Evolutionary conservation across 2,113 vertebrate genomes (phyloP).

Genomic region (Amphiprion ocellaris): DNA sequence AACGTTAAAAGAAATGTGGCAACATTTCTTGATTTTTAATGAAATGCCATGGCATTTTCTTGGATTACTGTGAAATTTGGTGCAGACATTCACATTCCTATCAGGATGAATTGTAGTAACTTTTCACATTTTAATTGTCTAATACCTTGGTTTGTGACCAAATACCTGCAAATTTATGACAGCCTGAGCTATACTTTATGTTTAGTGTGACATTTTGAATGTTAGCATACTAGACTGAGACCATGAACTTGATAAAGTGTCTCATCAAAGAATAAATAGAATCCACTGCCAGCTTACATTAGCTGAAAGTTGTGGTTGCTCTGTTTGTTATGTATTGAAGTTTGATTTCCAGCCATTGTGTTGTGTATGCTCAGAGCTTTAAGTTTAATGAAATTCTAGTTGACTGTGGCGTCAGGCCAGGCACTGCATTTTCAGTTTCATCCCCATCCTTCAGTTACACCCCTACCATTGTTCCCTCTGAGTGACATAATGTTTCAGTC

Average conservation of each 20-base stretch:
- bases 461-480: conserved; percentile 23
- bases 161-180: neutral
- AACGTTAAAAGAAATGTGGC: too few species aligned
- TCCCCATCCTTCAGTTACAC: conserved; percentile 5
- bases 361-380: neutral
- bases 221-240: neutral
- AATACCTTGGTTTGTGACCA: neutral
- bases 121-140: neutral
- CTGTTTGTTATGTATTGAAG: neutral
- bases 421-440: neutral
- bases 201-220: rapidly evolving
- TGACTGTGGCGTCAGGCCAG: neutral
- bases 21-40: neutral
- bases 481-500: conserved; percentile 63
- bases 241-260: neutral
- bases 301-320: too few species aligned
- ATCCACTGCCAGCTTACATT: neutral
- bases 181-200: neutral
- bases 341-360: neutral
- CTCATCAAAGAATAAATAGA: too few species aligned
- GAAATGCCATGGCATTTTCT: neutral
- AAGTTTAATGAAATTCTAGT: neutral
- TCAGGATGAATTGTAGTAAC: neutral
- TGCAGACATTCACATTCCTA: neutral
- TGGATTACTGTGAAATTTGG: neutral